Evolutionary conservation across 2,888 invertebrate genomes (phyloP).

Genomic region (Agriopis aurantiaria): DNA sequence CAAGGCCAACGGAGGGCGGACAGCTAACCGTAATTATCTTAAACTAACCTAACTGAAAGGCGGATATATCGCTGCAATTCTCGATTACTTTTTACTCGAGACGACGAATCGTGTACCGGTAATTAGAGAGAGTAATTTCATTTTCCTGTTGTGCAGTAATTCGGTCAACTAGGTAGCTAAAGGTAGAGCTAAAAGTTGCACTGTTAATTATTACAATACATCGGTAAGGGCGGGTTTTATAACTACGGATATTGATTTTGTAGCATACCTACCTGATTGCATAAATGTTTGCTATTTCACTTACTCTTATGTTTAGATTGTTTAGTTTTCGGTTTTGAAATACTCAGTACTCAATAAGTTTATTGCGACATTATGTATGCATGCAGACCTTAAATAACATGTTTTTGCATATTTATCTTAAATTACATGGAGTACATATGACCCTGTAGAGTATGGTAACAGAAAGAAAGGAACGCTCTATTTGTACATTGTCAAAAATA

Average conservation of each 20-base stretch:
- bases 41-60: conserved; percentile 64
- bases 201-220: conserved; percentile 10
- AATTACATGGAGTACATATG: no score
- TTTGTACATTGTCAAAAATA: no score
- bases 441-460: no score
- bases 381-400: no score
- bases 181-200: conserved; percentile 6
- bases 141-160: conserved; percentile 26
- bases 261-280: not conserved
- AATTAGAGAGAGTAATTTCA: conserved; percentile 40
- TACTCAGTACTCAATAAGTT: no score
- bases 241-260: conserved; percentile 17
- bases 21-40: conserved; percentile 77
- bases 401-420: no score
- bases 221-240: conserved; percentile 19
- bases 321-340: not conserved
- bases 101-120: conserved; percentile 32
- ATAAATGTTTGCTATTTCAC: not conserved
- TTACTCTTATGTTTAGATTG: not conserved
- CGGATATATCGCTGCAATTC: conserved; percentile 55
- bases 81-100: conserved; percentile 21
- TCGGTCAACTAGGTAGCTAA: conserved; percentile 19
- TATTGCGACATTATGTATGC: no score
- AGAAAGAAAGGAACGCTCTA: no score
- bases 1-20: conserved; percentile 74